phyloP scores from a whole-genome alignment of 2,888 invertebrate genomes.

The Cantharis nigra region DNA sequence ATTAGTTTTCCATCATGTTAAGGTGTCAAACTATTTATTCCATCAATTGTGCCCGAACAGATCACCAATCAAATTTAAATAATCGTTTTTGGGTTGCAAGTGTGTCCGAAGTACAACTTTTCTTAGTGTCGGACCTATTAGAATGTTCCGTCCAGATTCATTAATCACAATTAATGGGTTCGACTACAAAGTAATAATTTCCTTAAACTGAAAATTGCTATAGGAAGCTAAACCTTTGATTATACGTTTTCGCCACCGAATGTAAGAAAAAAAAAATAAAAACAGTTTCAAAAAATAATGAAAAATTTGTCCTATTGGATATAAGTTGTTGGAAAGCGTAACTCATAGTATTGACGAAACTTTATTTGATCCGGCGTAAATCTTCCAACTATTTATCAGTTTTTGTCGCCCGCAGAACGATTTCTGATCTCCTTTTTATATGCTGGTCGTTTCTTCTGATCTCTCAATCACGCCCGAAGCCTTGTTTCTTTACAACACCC shows the following conservation, averaged over 20 bases:
- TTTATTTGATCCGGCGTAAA: constrained; percentile 47
- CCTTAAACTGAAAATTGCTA: background rate
- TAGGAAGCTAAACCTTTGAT: background rate
- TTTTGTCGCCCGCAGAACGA: constrained; percentile 57
- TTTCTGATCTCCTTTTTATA: constrained; percentile 59
- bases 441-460: constrained; percentile 56
- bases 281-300: background rate
- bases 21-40: constrained; percentile 18
- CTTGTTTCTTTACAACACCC: constrained; percentile 56
- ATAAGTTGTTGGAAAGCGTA: constrained; percentile 16
- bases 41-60: background rate
- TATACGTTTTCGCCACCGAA: background rate
- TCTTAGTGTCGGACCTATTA: background rate
- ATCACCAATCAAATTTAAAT: background rate
- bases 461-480: constrained; percentile 56
- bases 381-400: constrained; percentile 56
- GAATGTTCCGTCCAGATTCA: background rate
- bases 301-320: constrained; percentile 7
- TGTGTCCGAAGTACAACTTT: background rate
- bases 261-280: background rate
- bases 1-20: constrained; percentile 24
- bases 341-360: constrained; percentile 27
- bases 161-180: background rate
- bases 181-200: background rate
- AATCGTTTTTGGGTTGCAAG: background rate